Conservation (phyloP, 2,888 invertebrate genomes). For the Meghimatium bilineatum region DNA sequence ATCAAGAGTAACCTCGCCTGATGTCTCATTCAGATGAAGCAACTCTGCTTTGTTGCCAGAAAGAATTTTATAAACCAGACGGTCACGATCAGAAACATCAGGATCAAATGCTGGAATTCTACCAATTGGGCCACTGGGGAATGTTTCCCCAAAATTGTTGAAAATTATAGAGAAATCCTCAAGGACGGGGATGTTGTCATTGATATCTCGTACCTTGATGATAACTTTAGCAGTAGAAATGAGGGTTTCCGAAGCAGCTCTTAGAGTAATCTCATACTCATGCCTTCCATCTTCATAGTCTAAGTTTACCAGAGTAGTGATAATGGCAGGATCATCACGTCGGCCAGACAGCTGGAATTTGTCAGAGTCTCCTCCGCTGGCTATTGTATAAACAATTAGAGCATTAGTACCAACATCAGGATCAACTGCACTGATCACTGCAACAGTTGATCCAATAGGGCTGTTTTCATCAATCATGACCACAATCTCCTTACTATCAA, state of each 20-base stretch:
- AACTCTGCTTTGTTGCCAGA: constrained; percentile 95
- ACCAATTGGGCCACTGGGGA: constrained; percentile 94
- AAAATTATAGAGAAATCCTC: constrained; percentile 95
- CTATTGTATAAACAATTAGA: constrained; percentile 94
- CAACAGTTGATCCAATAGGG: constrained; percentile 95
- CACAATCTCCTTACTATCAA: constrained; percentile 90
- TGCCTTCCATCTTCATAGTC: constrained; percentile 97
- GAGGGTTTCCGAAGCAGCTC: constrained; percentile 93
- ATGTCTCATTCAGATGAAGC: constrained; percentile 87
- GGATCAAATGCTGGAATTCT: constrained; percentile 95
- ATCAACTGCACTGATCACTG: constrained; percentile 92
- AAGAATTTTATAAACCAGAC: constrained; percentile 88
- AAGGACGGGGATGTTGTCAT: constrained; percentile 94
- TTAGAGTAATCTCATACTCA: constrained; percentile 89
- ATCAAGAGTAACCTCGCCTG: constrained; percentile 87
- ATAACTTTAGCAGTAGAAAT: constrained; percentile 90
- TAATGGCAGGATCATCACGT: constrained; percentile 86
- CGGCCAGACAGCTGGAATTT: constrained; percentile 84
- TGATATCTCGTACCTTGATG: constrained; percentile 91
- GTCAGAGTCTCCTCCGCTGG: constrained; percentile 88
- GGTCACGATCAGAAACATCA: constrained; percentile 87
- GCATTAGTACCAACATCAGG: constrained; percentile 95
- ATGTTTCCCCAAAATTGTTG: constrained; percentile 95
- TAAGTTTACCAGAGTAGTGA: constrained; percentile 91
- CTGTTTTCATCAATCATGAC: constrained; percentile 96